Evolutionary conservation across 64 coral and sea anemone species (phyloP), one percentile per base, ranked within the genome.

Genomic region (Montipora sp.): DNA sequence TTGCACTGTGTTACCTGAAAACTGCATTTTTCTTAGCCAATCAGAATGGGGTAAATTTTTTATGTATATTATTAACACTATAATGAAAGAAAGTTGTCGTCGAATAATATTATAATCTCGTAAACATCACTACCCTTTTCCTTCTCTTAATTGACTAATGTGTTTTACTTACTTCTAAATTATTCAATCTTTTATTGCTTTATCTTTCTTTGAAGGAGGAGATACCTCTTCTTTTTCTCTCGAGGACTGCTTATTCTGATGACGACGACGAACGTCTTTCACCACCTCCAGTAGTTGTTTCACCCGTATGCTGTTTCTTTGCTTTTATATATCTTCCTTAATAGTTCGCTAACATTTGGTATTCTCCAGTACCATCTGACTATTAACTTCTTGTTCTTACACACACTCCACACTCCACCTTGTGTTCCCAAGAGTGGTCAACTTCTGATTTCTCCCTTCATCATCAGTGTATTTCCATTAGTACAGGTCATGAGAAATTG

Each of bases 181-280:
- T 19, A 85, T 47, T 71, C 46, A 71, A 27, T 70, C 1, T 71
- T 15, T 85, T 71, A 9, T 1, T 85, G 46, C 66, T 85, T 72
- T 59, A 23, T 85, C 61, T 45, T 83, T 69, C 14, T 69, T 85
- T 85, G 0, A 85, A 85, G 82, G 82, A 85, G 44, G 82, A 85
- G 47, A 50, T 85, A 49, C 44, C 82, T 51, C 18, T 85, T 85
- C 82, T 85, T 85, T 65, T 85, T 3, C 82, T 85, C 65, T 71
- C 82, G 3, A 61, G 51, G 71, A 63, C 82, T 72, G 15, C 44
- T 8, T 59, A 85, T 67, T 85, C 82, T 50, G 61, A 66, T 57
- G 78, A 57, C 11, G 5, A 47, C 14, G 82, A 85, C 3, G 46
- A 67, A 7, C 24, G 12, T 9, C 63, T 12, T 45, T 82, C 80